Conservation (phyloP, 2,888 invertebrate species). For the Harpalus rubripes region DNA sequence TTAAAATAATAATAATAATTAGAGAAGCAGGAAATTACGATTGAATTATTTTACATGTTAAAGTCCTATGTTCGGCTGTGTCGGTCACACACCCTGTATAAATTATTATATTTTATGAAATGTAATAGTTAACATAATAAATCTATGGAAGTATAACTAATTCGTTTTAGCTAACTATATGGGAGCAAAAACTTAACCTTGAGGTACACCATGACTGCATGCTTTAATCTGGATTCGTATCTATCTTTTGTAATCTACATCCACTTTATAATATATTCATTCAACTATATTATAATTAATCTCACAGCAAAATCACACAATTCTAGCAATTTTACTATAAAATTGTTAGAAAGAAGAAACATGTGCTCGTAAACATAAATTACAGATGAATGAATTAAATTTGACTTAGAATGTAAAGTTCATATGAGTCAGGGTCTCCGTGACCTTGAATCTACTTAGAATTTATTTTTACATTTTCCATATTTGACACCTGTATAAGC, state of each 20-base stretch:
- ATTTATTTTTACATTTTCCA: constrained; percentile 14
- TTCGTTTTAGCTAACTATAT: no score
- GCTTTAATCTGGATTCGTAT: background rate
- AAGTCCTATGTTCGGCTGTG: no score
- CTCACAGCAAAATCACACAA: background rate
- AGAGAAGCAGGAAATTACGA: no score
- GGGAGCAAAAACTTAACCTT: no score
- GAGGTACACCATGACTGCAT: no score
- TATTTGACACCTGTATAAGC: background rate
- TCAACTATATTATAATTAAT: background rate
- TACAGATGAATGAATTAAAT: constrained; percentile 24
- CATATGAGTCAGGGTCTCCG: background rate
- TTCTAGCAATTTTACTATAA: background rate
- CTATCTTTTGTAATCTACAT: background rate
- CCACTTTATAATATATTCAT: no score
- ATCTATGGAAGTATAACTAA: no score
- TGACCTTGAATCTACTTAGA: constrained; percentile 32
- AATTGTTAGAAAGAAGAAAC: background rate
- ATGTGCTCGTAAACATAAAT: background rate
- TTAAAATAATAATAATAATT: no score
- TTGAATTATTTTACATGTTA: no score
- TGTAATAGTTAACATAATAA: no score
- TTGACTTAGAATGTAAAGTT: constrained; percentile 21
- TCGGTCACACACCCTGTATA: no score
- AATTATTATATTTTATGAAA: no score